phyloP scores from a whole-genome alignment of 2,888 invertebrate genomes.

The Lycocerus yunnanus region DNA sequence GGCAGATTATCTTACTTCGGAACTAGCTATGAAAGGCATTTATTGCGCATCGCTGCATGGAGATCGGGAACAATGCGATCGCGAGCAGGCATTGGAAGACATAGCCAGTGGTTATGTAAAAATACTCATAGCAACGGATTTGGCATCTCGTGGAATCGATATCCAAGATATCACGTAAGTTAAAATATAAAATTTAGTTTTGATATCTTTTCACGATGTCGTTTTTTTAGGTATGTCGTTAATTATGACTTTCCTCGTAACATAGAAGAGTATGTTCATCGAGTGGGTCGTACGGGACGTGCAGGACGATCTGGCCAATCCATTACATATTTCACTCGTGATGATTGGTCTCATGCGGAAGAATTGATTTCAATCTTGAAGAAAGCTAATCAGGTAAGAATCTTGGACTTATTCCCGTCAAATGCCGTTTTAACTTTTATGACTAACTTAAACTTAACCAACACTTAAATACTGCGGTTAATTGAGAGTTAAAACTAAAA shows the following conservation, averaged over 20 bases:
- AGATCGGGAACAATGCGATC: slow-evolving; percentile 75
- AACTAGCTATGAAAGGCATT: slow-evolving; percentile 72
- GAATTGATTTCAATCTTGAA: slow-evolving; percentile 82
- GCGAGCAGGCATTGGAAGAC: slow-evolving; percentile 83
- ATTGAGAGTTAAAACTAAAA: slow-evolving; percentile 35
- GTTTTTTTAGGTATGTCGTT: slow-evolving; percentile 73
- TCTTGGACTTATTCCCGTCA: no score
- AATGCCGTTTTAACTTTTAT: no score
- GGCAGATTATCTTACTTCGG: slow-evolving; percentile 83
- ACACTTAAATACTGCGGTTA: no score
- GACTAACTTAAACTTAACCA: no score
- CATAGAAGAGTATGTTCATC: slow-evolving; percentile 94
- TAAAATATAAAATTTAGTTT: background rate
- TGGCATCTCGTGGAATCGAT: slow-evolving; percentile 94
- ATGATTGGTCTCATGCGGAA: slow-evolving; percentile 81
- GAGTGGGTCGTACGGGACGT: slow-evolving; percentile 94
- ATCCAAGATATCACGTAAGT: slow-evolving; percentile 81
- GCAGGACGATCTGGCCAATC: slow-evolving; percentile 86
- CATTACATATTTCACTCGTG: slow-evolving; percentile 78
- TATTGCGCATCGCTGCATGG: slow-evolving; percentile 86
- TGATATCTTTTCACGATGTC: background rate
- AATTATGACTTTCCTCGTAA: slow-evolving; percentile 94
- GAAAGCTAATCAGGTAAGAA: slow-evolving; percentile 75
- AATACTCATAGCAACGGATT: slow-evolving; percentile 92
- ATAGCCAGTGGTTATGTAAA: slow-evolving; percentile 78